These are phyloP conservation scores for Idaea straminata DNA, from an alignment of 2,888 invertebrate species.

Conservation along the genomic window DNA sequence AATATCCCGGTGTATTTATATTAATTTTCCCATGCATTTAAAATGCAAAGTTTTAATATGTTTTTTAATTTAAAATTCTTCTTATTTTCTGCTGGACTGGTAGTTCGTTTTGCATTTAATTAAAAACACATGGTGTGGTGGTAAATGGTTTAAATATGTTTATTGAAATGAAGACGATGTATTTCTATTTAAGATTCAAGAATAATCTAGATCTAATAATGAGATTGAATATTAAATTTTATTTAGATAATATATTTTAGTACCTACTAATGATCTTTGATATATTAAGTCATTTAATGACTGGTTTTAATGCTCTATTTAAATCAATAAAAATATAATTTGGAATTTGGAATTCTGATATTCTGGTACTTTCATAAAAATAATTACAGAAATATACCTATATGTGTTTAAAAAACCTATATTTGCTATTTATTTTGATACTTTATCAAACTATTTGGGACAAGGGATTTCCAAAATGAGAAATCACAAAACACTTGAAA, in stretches of 20 bases:
- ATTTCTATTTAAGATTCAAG: not conserved
- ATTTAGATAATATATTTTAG: not conserved
- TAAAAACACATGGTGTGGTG: conserved; percentile 22
- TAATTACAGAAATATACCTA: not conserved
- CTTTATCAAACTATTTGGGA: not conserved
- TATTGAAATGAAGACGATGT: conserved; percentile 17
- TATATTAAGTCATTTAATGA: no score
- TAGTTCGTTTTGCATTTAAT: conserved; percentile 31
- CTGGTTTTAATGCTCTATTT: no score
- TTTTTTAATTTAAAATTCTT: conserved; percentile 23
- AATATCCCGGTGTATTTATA: not conserved
- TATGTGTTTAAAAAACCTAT: not conserved
- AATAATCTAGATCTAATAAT: not conserved
- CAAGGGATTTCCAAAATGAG: not conserved
- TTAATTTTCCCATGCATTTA: conserved; percentile 24
- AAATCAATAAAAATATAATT: no score
- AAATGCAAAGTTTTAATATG: conserved; percentile 34
- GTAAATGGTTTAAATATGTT: conserved; percentile 23
- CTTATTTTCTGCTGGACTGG: conserved; percentile 36
- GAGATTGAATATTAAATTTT: not conserved
- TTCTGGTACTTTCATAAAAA: not conserved
- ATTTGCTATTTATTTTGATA: not conserved
- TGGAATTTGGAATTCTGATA: not conserved
- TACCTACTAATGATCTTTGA: no score
- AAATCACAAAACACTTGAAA: conserved; percentile 21